Evolutionary conservation across 2,888 invertebrate genomes (phyloP).

Genomic region (Acronicta psi): DNA sequence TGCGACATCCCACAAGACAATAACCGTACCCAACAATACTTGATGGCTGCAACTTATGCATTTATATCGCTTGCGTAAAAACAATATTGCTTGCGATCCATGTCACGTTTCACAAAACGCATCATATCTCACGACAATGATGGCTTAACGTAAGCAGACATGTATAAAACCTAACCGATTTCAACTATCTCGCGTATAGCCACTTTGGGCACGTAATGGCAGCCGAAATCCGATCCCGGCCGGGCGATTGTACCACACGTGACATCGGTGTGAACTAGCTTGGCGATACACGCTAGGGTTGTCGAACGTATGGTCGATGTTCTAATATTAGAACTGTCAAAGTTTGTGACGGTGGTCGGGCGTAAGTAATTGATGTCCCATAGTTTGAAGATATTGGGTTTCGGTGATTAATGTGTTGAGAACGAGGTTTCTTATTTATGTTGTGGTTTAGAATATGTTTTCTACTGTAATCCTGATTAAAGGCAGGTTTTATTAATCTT

Average conservation of each 20-base stretch:
- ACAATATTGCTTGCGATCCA: slow-evolving; percentile 28
- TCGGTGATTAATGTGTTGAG: slow-evolving; percentile 47
- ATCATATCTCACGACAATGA: slow-evolving; percentile 44
- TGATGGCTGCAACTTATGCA: slow-evolving; percentile 27
- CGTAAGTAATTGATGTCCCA: slow-evolving; percentile 48
- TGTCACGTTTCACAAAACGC: slow-evolving; percentile 46
- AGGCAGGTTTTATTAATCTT: no score
- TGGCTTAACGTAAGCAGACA: slow-evolving; percentile 48
- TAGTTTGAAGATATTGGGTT: slow-evolving; percentile 34
- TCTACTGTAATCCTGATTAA: background rate
- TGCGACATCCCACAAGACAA: slow-evolving; percentile 4
- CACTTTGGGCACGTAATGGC: slow-evolving; percentile 61
- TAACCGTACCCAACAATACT: background rate
- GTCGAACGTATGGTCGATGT: slow-evolving; percentile 25
- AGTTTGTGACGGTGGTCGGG: slow-evolving; percentile 36
- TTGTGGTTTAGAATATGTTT: background rate
- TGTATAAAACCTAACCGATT: slow-evolving; percentile 58
- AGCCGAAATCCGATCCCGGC: slow-evolving; percentile 61
- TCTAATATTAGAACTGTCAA: slow-evolving; percentile 51
- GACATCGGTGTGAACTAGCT: slow-evolving; percentile 59
- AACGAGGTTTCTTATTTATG: slow-evolving; percentile 8
- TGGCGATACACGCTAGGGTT: slow-evolving; percentile 51
- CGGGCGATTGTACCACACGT: slow-evolving; percentile 59
- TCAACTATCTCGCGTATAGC: slow-evolving; percentile 57
- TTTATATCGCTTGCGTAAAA: slow-evolving; percentile 35